Conservation (phyloP, 1,140 invertebrate genomes). For the Aphelinus certus region DNA sequence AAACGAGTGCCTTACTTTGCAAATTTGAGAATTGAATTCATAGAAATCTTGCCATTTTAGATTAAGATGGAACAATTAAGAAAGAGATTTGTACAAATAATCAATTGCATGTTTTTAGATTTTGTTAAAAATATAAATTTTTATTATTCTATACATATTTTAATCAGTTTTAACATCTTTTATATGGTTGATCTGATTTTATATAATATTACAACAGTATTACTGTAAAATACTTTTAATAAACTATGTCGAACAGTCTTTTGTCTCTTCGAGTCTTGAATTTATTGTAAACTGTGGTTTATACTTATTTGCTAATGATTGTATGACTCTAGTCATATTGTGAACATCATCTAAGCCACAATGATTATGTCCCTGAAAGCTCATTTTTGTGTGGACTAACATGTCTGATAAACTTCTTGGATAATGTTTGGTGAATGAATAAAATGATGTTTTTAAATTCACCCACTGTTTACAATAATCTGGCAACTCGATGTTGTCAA, state of each 20-base stretch:
- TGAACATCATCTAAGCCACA: conserved; percentile 57
- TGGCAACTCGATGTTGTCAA: conserved; percentile 62
- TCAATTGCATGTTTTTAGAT: conserved; percentile 28
- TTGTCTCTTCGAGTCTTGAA: conserved; percentile 27
- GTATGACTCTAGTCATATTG: conserved; percentile 57
- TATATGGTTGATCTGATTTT: conserved; percentile 21
- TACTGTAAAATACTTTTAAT: conserved; percentile 38
- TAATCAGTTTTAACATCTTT: conserved; percentile 26
- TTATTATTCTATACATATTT: conserved; percentile 37
- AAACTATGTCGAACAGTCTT: conserved; percentile 26
- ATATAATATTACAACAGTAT: conserved; percentile 34
- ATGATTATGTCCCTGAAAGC: conserved; percentile 54
- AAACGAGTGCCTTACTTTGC: neutral
- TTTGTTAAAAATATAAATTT: conserved; percentile 27
- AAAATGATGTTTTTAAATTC: conserved; percentile 68
- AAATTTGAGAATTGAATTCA: conserved; percentile 11
- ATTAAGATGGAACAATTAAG: too few species aligned
- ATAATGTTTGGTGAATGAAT: conserved; percentile 47
- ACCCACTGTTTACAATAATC: conserved; percentile 70
- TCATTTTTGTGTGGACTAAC: conserved; percentile 48
- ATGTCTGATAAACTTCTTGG: conserved; percentile 57
- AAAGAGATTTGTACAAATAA: conserved; percentile 25
- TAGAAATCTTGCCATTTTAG: conserved; percentile 21
- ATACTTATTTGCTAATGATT: conserved; percentile 42
- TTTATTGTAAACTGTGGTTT: conserved; percentile 51